phyloP scores from a whole-genome alignment of 1,140 invertebrate genomes.

The Asbolus verrucosus region DNA sequence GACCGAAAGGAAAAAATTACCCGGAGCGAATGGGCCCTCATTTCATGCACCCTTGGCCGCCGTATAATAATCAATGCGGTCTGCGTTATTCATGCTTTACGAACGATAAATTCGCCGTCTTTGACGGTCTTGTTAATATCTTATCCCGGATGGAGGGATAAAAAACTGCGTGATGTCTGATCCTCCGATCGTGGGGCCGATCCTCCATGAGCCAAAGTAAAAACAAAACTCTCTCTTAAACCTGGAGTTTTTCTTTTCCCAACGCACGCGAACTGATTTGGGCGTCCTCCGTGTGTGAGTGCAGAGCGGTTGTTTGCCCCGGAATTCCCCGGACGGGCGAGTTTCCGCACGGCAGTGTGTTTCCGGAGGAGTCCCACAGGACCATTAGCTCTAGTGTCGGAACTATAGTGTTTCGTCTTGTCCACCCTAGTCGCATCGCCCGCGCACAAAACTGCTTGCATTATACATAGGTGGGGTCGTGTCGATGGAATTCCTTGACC shows the following conservation, averaged over 20 bases:
- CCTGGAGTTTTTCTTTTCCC: constrained; percentile 12
- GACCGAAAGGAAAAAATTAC: constrained; percentile 8
- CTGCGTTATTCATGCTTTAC: too few species aligned
- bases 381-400: constrained; percentile 49
- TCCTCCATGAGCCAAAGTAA: too few species aligned
- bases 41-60: constrained; percentile 19
- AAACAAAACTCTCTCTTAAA: too few species aligned
- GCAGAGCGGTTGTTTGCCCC: constrained; percentile 41
- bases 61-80: constrained; percentile 37
- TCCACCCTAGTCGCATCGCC: constrained; percentile 2
- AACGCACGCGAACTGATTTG: constrained; percentile 18
- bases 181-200: too few species aligned
- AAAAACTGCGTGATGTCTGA: too few species aligned
- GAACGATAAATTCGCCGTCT: constrained; percentile 36
- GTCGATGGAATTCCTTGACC: constrained; percentile 4
- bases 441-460: not conserved
- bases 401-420: constrained; percentile 21
- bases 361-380: constrained; percentile 37
- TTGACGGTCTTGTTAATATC: constrained; percentile 25
- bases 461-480: constrained; percentile 2
- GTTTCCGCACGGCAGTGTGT: too few species aligned
- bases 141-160: constrained; percentile 7
- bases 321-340: constrained; percentile 32
- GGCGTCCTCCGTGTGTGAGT: constrained; percentile 7
- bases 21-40: not conserved